phyloP scores from a whole-genome alignment of 2,797 vertebrate species.

The Nyctibius grandis region DNA sequence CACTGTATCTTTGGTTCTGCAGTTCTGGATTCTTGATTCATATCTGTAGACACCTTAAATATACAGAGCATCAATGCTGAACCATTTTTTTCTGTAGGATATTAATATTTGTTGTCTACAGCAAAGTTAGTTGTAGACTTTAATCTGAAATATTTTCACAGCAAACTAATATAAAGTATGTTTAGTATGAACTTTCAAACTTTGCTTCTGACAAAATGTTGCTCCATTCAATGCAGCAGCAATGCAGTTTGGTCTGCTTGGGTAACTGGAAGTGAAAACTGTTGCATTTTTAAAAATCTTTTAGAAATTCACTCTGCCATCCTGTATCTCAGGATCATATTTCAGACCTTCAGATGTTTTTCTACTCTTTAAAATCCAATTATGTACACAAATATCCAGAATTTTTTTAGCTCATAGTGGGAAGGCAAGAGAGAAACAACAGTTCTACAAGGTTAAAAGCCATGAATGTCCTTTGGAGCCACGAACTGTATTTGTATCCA shows the following conservation, averaged over 20 bases:
- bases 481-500: not conserved
- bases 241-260: not conserved
- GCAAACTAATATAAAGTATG: not conserved
- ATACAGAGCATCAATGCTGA: not conserved
- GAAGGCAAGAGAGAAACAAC: not conserved
- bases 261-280: not conserved
- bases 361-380: not conserved
- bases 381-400: not conserved
- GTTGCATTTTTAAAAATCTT: not conserved
- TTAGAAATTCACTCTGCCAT: not conserved
- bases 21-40: not conserved
- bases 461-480: not conserved
- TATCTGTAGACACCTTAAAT: not conserved
- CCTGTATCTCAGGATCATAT: not conserved
- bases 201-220: not conserved
- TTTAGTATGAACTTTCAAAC: not conserved
- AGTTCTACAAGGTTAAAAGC: not conserved
- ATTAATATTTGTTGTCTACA: not conserved
- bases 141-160: not conserved
- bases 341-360: not conserved
- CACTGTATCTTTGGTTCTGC: not conserved
- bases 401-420: not conserved
- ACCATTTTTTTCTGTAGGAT: not conserved
- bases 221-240: not conserved
- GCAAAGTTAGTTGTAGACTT: not conserved